Base-by-base conservation (phyloP, 1,140 invertebrate species). In the Bacillus rossius region DNA sequence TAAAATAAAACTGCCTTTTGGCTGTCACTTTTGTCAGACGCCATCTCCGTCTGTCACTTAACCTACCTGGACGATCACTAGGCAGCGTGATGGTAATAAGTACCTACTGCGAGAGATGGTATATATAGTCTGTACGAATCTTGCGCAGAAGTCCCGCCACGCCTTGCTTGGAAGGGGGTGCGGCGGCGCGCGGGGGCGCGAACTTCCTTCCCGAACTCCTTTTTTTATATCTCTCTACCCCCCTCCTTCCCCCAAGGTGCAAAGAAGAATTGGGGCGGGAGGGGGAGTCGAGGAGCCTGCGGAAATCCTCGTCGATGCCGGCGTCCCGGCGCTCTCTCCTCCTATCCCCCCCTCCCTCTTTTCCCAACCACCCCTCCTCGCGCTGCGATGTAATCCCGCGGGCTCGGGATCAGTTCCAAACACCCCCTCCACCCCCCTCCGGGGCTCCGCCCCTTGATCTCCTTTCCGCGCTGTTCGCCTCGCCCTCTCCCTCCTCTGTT, bases 381-480 rank as follows among this genome's bases (percentile, higher is more conserved):
- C 37, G 37, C 20, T 60, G 68, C 71, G 69, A 67, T 67, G 65
- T 65, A 71, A 66, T 66, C 45, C 50, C 40, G 53, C 41, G 49
- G 52, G 57, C 41, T 59, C 40, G 59, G 55, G 58, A 56, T 60
- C 64, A 60, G 61, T 66, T 61, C 62, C 64, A 59, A 55, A 64
- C 61, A 49, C 56, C 51, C 51, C 23, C 42, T 55, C 29, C 72
- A 72, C 63, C 65, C 68, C 66, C 67, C 62, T 56, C 62, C 64
- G 62, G 64, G 57, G 20, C 16, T 47, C 20, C 53, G 29, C 42
- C 22, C 53, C 51, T 45, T n/a, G 25, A 48, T 48, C 20, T 5
- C 42, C 64, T 64, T 69, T 67, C 38, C 54, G 56, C 54, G 25
- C 55, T 51, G 14, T 47, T 40, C 45, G 23, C 47, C 42, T 17